Evolutionary conservation across 2,797 vertebrate species (phyloP).

Genomic region (Potorous gilbertii): DNA sequence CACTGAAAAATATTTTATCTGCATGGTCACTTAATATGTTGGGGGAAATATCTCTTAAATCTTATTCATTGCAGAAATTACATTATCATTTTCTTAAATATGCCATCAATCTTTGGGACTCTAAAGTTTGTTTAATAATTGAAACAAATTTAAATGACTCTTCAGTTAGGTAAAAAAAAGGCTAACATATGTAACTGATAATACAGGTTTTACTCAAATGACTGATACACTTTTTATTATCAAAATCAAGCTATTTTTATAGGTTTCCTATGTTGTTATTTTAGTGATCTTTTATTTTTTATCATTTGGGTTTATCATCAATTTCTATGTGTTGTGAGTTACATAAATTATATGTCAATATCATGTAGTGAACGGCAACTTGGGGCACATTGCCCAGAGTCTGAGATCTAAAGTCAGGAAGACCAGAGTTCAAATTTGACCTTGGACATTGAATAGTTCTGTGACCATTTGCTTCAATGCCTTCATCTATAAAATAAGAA

Average conservation of each 20-base stretch:
- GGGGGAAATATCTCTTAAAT: slow-evolving; percentile 15
- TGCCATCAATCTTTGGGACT: neutral
- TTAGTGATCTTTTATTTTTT: neutral
- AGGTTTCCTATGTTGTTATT: neutral
- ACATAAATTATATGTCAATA: neutral
- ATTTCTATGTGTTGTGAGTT: neutral
- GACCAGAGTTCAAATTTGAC: neutral
- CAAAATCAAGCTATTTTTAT: slow-evolving; percentile 30
- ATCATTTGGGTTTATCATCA: slow-evolving; percentile 36
- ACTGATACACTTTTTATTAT: slow-evolving; percentile 17
- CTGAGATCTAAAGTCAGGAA: neutral
- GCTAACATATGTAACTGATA: neutral
- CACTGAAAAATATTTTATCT: slow-evolving; percentile 47
- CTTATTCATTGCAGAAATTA: slow-evolving; percentile 9
- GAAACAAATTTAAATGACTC: slow-evolving; percentile 40
- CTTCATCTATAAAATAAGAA: neutral
- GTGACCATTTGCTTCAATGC: neutral
- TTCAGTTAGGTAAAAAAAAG: slow-evolving; percentile 50
- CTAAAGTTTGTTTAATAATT: slow-evolving; percentile 13
- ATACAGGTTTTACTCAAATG: neutral
- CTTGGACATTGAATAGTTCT: neutral
- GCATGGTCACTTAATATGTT: neutral
- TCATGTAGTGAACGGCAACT: neutral
- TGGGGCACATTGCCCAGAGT: neutral
- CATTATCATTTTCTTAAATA: neutral